These are phyloP conservation scores for Ophthalmolycus amberensis DNA, from an alignment of 2,113 vertebrate genomes.

Conservation along the genomic window DNA sequence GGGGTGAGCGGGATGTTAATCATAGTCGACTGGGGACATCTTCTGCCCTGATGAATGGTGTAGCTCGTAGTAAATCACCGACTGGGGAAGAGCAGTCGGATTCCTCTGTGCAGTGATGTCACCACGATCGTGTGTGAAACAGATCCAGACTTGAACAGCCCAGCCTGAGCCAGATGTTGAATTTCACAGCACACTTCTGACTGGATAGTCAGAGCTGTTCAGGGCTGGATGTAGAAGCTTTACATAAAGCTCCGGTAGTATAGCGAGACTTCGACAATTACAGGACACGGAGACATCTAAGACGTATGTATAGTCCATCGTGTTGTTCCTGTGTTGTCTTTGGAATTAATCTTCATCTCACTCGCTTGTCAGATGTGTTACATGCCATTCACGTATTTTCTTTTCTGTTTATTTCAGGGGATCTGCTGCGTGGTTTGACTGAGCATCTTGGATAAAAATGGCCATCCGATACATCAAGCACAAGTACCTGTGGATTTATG, in stretches of 20 bases:
- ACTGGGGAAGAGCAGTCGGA: constrained; percentile 68
- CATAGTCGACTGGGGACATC: constrained; percentile 44
- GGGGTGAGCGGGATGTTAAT: constrained; percentile 70
- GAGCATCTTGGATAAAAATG: constrained; percentile 63
- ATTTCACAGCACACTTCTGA: constrained; percentile 45
- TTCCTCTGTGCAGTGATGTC: constrained; percentile 83
- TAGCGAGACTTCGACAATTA: not conserved
- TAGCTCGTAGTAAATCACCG: constrained; percentile 76
- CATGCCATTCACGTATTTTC: constrained; percentile 20
- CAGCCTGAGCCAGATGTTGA: constrained; percentile 81
- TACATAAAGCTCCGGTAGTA: not conserved
- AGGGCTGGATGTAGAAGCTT: constrained; percentile 22
- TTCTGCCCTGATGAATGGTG: constrained; percentile 74
- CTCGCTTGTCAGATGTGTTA: constrained; percentile 8
- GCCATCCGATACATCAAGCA: constrained; percentile 56
- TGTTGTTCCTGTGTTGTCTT: constrained; percentile 5
- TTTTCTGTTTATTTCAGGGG: constrained; percentile 70
- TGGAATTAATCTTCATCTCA: constrained; percentile 9
- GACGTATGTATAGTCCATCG: constrained; percentile 22
- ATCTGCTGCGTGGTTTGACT: constrained; percentile 29
- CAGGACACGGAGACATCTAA: not conserved
- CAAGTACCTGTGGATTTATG: constrained; percentile 75
- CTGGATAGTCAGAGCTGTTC: constrained; percentile 23
- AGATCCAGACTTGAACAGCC: constrained; percentile 84
- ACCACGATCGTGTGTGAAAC: constrained; percentile 76